These are phyloP conservation scores for Sparus aurata DNA, from an alignment of 2,797 vertebrate species.

Conservation along the genomic window DNA sequence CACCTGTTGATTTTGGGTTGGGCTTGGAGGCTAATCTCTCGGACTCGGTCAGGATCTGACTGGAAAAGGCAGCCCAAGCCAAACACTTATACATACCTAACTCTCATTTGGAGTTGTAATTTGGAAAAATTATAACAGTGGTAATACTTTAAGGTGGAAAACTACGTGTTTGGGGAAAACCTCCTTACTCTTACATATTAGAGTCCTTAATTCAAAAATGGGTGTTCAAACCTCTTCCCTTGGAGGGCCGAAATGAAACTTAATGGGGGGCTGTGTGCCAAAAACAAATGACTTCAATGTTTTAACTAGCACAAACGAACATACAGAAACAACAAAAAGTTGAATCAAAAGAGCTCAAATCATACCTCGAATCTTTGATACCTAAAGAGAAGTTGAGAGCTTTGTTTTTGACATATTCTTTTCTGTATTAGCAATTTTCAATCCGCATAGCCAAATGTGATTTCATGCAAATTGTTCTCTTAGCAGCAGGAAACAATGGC, in stretches of 20 bases:
- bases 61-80: too few species aligned
- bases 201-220: too few species aligned
- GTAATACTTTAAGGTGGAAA: not conserved
- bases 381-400: conserved; percentile 29
- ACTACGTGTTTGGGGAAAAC: not conserved
- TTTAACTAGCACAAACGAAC: not conserved
- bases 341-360: conserved; percentile 16
- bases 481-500: conserved; percentile 36
- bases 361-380: not conserved
- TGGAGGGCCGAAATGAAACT: too few species aligned
- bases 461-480: conserved; percentile 49
- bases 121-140: not conserved
- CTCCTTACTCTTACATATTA: not conserved
- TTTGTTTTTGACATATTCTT: conserved; percentile 40
- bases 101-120: not conserved
- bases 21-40: too few species aligned
- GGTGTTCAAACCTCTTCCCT: too few species aligned
- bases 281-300: not conserved
- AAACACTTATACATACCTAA: not conserved
- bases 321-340: not conserved
- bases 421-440: conserved; percentile 29
- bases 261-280: too few species aligned
- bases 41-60: too few species aligned
- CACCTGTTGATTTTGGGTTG: too few species aligned
- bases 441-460: conserved; percentile 21